Conservation (phyloP, 2,797 vertebrate genomes). For the Sebastes jordani region DNA sequence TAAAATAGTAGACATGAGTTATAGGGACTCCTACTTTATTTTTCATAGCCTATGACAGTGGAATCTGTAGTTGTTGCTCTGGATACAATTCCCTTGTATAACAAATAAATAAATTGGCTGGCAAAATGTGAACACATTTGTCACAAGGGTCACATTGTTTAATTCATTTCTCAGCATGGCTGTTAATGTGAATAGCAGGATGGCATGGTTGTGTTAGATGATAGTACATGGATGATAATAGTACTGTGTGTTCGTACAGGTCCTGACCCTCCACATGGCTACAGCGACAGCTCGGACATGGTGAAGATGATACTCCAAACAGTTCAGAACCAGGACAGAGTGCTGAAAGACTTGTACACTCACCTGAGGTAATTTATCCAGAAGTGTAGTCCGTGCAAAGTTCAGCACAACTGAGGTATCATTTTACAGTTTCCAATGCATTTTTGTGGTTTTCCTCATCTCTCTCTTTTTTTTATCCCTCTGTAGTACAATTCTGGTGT, state of each 20-base stretch:
- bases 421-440: background rate
- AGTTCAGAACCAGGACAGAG: slow-evolving; percentile 95
- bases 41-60: background rate
- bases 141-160: background rate
- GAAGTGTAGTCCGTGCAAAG: background rate
- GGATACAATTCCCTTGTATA: background rate
- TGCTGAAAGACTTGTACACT: slow-evolving; percentile 95
- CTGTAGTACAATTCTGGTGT: slow-evolving; percentile 91
- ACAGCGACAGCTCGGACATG: slow-evolving; percentile 98
- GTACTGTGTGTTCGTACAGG: slow-evolving; percentile 57
- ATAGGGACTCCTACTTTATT: background rate
- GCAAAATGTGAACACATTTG: background rate
- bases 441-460: background rate
- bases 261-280: slow-evolving; percentile 89
- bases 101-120: background rate
- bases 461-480: background rate
- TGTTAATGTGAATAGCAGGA: background rate
- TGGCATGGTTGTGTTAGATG: background rate
- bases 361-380: slow-evolving; percentile 89
- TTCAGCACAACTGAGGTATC: background rate
- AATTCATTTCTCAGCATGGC: background rate
- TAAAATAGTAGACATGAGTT: background rate
- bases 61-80: slow-evolving; percentile 11
- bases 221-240: background rate
- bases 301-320: slow-evolving; percentile 96